Evolutionary conservation across 1,140 invertebrate species (phyloP).

Genomic region (Hylaeus anthracinus): DNA sequence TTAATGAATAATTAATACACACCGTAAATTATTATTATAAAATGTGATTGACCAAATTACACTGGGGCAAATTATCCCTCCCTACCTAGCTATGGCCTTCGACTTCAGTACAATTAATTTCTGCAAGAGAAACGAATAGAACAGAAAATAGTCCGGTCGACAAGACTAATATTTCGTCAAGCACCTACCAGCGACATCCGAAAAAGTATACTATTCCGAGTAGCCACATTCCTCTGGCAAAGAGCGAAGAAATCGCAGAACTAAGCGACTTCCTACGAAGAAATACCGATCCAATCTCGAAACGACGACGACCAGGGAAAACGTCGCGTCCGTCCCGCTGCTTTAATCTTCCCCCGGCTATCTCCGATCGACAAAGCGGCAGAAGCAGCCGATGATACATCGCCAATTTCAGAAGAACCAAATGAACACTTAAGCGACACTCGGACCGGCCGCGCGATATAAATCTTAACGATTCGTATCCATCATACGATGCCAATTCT

Average conservation of each 20-base stretch:
- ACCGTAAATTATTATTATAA: too few relatives aligned
- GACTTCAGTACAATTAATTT: too few relatives aligned
- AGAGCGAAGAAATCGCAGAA: not conserved
- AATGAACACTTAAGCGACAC: conserved; percentile 34
- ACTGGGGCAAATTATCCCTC: too few relatives aligned
- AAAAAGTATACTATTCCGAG: too few relatives aligned
- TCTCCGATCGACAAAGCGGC: conserved; percentile 13
- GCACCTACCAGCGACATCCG: too few relatives aligned
- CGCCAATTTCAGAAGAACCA: conserved; percentile 33
- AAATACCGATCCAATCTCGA: conserved; percentile 15
- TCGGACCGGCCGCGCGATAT: conserved; percentile 21
- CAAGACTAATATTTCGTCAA: too few relatives aligned
- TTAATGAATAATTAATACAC: too few relatives aligned
- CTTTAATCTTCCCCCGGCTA: conserved; percentile 29
- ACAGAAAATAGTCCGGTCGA: too few relatives aligned
- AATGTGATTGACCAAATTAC: too few relatives aligned
- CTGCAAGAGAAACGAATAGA: too few relatives aligned
- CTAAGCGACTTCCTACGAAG: not conserved
- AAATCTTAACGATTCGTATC: conserved; percentile 45
- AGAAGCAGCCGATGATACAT: conserved; percentile 20
- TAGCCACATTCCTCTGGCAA: too few relatives aligned
- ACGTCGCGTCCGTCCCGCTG: conserved; percentile 17
- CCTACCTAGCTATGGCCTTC: too few relatives aligned
- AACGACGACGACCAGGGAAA: not conserved
- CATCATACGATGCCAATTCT: conserved; percentile 42